Evolutionary conservation across 2,888 invertebrate species (phyloP).

Genomic region (Leucoptera coffeella): DNA sequence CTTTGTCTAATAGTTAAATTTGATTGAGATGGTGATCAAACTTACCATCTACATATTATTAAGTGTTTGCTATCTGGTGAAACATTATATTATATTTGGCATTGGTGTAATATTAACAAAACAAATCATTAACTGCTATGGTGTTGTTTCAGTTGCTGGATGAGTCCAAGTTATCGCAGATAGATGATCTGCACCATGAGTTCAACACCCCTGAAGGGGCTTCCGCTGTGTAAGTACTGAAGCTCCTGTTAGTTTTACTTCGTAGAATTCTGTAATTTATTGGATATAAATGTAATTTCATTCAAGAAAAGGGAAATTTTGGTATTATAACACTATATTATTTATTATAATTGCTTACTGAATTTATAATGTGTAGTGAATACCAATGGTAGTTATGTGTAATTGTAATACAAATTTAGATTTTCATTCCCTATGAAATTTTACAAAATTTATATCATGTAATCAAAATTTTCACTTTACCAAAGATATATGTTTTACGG

Average conservation of each 20-base stretch:
- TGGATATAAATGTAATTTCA: too few relatives aligned
- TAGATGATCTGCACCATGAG: conserved; percentile 86
- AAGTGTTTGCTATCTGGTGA: background rate
- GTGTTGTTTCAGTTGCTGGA: conserved; percentile 71
- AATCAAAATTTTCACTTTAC: background rate
- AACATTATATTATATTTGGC: background rate
- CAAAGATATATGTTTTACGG: too few relatives aligned
- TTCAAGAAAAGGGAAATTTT: too few relatives aligned
- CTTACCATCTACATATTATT: background rate
- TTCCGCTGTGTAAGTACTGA: conserved; percentile 71
- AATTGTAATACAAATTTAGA: too few relatives aligned
- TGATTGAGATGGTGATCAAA: background rate
- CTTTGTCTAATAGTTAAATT: background rate
- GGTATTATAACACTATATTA: conserved; percentile 2
- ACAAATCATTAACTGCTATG: background rate
- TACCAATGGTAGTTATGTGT: too few relatives aligned
- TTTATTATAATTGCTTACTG: conserved; percentile 2
- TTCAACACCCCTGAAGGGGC: conserved; percentile 89
- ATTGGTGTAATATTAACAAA: background rate
- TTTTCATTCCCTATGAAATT: too few relatives aligned
- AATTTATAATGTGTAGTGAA: too few relatives aligned
- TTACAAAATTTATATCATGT: too few relatives aligned
- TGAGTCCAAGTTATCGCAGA: conserved; percentile 83
- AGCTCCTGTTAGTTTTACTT: too few relatives aligned
- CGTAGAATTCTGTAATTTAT: too few relatives aligned